Base-by-base conservation (phyloP, 2,888 invertebrate genomes). In the Coleophora deauratella region DNA sequence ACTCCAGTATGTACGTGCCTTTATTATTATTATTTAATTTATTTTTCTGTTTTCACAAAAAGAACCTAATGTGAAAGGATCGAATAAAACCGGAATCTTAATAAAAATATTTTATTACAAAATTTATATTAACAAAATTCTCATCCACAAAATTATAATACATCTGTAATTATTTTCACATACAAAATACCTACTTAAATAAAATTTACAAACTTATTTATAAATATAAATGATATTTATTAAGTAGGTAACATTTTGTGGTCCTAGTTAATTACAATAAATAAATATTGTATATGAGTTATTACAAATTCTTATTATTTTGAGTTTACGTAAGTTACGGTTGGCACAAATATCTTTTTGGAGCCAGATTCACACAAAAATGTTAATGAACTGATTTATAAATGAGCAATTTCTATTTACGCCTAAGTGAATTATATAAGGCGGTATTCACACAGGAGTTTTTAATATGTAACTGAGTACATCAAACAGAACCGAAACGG, bases 31-130 rank as follows among this genome's bases (percentile, higher is more conserved):
- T n/a, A n/a, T n/a, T n/a, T n/a, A n/a, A n/a, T n/a, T n/a, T n/a
- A n/a, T n/a, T n/a, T n/a, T n/a, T n/a, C n/a, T n/a, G n/a, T n/a
- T n/a, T n/a, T n/a, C n/a, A n/a, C n/a, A n/a, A n/a, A n/a, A n/a
- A n/a, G n/a, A n/a, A n/a, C n/a, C n/a, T n/a, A n/a, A n/a, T n/a
- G n/a, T n/a, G n/a, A n/a, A 21, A 21, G 6, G 3, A 21, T 21
- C 6, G 3, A 21, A 21, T 21, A 21, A 21, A 21, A 21, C n/a
- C 21, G 21, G 6, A 21, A 27, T 8, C 13, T 14, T 45, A 41
- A 42, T 40, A 42, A 72, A 77, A 77, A 72, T 69, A 67, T 70
- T 79, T 75, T 75, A 78, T 72, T 78, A 54, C 57, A 72, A 73
- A 72, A 74, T 65, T 68, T 66, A 72, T 70, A 71, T 67, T 68